Evolutionary conservation across 2,888 invertebrate species (phyloP), one percentile per base, ranked within the genome.

Genomic region (Odontothrips loti): DNA sequence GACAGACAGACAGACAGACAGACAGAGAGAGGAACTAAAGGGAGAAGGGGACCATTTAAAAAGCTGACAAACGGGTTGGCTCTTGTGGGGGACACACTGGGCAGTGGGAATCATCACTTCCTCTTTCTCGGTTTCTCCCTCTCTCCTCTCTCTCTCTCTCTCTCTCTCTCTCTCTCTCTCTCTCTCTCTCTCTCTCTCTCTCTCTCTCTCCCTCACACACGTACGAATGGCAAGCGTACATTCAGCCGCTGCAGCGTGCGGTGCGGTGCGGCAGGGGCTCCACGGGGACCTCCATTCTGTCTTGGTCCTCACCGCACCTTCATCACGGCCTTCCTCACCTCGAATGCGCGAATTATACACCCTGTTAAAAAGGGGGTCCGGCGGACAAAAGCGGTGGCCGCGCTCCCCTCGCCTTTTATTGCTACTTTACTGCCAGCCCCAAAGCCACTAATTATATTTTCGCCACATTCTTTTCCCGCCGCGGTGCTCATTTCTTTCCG

Each of bases 51-150:
- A 58, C 58, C 58, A 58, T 58, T 58, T 58, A 58, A 58, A 58
- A 58, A 58, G 58, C 58, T 58, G 58, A 58, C 58, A 58, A 58
- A 58, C 58, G 58, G 58, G 58, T 17, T 58, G 20, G 58, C 58
- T 58, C 58, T 58, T 58, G 58, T 58, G 58, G 58, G 58, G 58
- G 58, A 58, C 58, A 58, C 58, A 58, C 58, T 58, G 58, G 58
- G 58, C 58, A 58, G 58, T 58, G 58, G 20, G 58, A 58, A 58
- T 58, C 58, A 58, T 58, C 58, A 51, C 58, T 17, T n/a, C n/a
- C 51, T 51, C 51, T 51, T 20, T 58, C 58, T 17, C 58, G 10
- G 4, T 17, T n/a, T 58, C 58, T 15, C 58, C n/a, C 58, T 10
- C 58, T 17, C 17, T 17, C 15, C 58, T 11, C 58, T 58, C 58